These are phyloP conservation scores for Fabriciana adippe DNA, from an alignment of 2,888 invertebrate genomes.

Conservation along the genomic window DNA sequence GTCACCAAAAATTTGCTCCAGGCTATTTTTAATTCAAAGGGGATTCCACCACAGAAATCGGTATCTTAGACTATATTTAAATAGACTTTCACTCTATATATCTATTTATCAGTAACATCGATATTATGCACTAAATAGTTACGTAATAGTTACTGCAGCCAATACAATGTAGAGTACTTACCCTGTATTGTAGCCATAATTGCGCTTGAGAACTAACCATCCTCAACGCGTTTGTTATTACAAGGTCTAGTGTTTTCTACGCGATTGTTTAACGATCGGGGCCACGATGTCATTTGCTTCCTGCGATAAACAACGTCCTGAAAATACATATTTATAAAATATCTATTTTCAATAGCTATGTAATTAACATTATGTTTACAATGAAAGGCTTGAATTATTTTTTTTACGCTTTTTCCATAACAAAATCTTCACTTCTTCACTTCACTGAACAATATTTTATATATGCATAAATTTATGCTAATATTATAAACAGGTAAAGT, in stretches of 20 bases:
- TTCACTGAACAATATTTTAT: no score
- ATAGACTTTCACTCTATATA: no score
- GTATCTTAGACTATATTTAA: no score
- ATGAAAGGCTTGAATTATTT: no score
- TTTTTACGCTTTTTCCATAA: no score
- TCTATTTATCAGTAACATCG: no score
- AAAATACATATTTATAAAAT: constrained; percentile 5
- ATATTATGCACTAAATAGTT: constrained; percentile 17
- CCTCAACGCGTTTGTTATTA: constrained; percentile 45
- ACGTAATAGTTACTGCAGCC: constrained; percentile 14
- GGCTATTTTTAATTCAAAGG: no score
- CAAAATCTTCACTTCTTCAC: no score
- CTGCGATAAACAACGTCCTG: constrained; percentile 37
- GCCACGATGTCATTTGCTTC: constrained; percentile 38
- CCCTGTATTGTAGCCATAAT: constrained; percentile 29
- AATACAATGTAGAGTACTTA: background rate
- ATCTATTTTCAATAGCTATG: constrained; percentile 21
- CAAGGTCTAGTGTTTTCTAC: constrained; percentile 40
- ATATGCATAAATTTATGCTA: no score
- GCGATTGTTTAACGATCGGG: constrained; percentile 35
- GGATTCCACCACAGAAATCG: no score
- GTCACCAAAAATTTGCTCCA: no score
- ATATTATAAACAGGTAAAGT: no score
- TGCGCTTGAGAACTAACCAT: constrained; percentile 53
- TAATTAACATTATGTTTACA: background rate